A percentile compares a stretch with the other conserved stretches of the same genome.
Conservation (phyloP, 2,113 vertebrate species). For the Motacilla alba region DNA sequence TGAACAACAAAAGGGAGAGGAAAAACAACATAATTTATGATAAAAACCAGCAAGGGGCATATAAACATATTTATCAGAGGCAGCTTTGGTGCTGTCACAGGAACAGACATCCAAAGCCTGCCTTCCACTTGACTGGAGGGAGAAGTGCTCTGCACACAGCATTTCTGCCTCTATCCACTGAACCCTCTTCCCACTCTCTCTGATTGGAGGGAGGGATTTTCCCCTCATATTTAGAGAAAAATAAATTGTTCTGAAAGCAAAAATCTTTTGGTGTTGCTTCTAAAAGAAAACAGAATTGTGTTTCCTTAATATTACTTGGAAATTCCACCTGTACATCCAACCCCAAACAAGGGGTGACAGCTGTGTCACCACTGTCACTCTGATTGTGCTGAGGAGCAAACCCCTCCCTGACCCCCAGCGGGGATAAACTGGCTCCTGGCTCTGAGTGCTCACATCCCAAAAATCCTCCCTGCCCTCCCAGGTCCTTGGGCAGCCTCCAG, state of each 20-base stretch:
- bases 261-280: neutral
- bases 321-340: neutral
- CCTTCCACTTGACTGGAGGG: neutral
- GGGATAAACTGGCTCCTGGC: neutral
- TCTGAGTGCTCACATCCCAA: neutral
- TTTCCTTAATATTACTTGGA: neutral
- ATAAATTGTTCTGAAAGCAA: neutral
- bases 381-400: neutral
- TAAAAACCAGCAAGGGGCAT: slow-evolving; percentile 46
- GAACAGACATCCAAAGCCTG: neutral
- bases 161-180: neutral
- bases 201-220: neutral
- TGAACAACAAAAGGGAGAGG: slow-evolving; percentile 41
- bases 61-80: slow-evolving; percentile 33
- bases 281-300: neutral
- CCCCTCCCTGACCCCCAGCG: neutral
- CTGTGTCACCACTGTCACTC: neutral
- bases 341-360: neutral
- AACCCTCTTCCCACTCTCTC: neutral
- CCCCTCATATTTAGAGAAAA: neutral
- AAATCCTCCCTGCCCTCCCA: neutral
- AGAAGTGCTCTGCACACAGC: neutral
- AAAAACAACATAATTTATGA: slow-evolving; percentile 39
- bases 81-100: neutral
- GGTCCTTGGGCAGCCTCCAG: neutral